Conservation (phyloP, 1,140 invertebrate species). For the Scaptomyza graminum region DNA sequence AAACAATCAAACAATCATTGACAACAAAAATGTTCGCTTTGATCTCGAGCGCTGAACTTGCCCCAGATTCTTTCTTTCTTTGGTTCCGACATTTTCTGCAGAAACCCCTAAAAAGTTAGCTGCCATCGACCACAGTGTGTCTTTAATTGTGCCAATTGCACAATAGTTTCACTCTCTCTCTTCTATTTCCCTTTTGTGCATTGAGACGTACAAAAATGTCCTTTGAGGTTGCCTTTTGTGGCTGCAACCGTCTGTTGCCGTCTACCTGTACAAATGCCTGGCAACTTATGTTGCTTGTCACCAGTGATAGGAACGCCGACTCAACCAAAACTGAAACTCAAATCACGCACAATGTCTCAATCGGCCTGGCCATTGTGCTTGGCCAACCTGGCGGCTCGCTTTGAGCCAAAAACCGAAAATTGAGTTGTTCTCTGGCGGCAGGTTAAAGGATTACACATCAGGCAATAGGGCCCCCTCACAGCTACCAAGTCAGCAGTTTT, state of each 20-base stretch:
- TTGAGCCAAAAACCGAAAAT: conserved; percentile 57
- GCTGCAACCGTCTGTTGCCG: background rate
- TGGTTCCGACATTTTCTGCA: conserved; percentile 8
- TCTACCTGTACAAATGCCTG: conserved; percentile 38
- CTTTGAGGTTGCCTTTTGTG: conserved; percentile 64
- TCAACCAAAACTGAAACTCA: background rate
- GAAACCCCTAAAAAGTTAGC: conserved; percentile 29
- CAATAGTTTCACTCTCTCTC: conserved; percentile 49
- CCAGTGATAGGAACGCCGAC: conserved; percentile 41
- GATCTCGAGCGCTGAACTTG: conserved; percentile 50
- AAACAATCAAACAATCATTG: conserved; percentile 76
- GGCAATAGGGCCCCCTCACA: background rate
- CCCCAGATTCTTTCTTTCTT: conserved; percentile 3
- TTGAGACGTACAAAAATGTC: conserved; percentile 67
- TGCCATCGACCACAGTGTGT: conserved; percentile 39
- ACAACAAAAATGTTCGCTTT: conserved; percentile 49
- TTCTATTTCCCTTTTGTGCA: conserved; percentile 57
- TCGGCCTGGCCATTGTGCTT: conserved; percentile 32
- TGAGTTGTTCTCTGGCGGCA: conserved; percentile 66
- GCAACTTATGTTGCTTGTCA: conserved; percentile 52
- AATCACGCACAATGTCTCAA: conserved; percentile 59
- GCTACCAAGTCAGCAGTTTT: conserved; percentile 69
- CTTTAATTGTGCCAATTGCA: conserved; percentile 81
- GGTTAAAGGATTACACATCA: conserved; percentile 74
- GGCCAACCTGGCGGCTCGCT: conserved; percentile 44